A percentile compares a stretch with the other conserved stretches of the same genome.
phyloP scores from a whole-genome alignment of 2,888 invertebrate genomes.

The Tenthredo mesomela region DNA sequence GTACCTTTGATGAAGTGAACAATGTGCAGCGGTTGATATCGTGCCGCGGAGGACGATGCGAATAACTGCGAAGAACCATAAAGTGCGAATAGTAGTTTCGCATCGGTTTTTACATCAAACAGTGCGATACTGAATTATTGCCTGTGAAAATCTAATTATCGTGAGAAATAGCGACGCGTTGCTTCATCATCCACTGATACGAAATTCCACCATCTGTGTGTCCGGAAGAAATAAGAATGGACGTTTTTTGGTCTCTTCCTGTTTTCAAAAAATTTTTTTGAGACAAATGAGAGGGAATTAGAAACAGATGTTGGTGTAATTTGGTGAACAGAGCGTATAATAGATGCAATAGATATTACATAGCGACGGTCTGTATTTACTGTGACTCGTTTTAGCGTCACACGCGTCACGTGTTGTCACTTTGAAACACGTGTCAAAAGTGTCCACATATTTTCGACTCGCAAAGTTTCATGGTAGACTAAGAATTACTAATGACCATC shows the following conservation, averaged over 20 bases:
- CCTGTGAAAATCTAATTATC: background rate
- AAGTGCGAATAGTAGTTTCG: constrained; percentile 20
- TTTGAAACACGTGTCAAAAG: constrained; percentile 9
- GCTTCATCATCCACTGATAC: background rate
- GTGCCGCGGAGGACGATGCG: constrained; percentile 55
- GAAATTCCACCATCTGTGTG: background rate
- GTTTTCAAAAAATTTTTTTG: background rate
- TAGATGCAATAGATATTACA: constrained; percentile 14
- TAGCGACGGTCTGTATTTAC: constrained; percentile 59
- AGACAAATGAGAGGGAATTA: constrained; percentile 24
- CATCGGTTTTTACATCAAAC: background rate
- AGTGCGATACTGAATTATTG: constrained; percentile 16
- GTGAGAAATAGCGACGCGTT: background rate
- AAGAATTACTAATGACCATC: constrained; percentile 55
- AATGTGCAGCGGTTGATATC: constrained; percentile 68
- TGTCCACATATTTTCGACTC: background rate
- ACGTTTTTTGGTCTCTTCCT: background rate
- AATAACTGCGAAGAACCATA: background rate
- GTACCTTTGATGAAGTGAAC: constrained; percentile 72
- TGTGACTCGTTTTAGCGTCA: constrained; percentile 53
- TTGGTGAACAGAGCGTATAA: constrained; percentile 38
- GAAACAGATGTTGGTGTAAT: constrained; percentile 19
- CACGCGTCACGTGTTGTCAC: constrained; percentile 26
- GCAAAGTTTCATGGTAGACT: background rate
- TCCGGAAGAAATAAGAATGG: background rate